These are phyloP conservation scores for Phylloscopus trochiloides DNA, from an alignment of 2,113 vertebrate species.

Conservation along the genomic window DNA sequence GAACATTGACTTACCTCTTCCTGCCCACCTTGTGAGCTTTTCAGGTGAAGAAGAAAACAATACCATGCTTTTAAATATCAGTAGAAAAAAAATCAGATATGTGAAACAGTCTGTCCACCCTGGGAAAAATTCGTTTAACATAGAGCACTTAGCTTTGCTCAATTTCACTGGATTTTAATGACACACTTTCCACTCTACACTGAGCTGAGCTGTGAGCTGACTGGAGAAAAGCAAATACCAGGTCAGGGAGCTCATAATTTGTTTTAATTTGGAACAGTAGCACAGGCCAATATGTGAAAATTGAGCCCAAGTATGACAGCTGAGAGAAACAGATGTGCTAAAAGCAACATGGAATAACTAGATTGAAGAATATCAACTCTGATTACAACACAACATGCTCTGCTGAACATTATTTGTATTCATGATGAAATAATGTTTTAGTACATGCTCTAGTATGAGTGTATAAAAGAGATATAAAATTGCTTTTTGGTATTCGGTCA, in stretches of 20 bases:
- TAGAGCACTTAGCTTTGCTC: background rate
- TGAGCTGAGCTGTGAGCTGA: background rate
- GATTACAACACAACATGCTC: background rate
- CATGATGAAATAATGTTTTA: background rate
- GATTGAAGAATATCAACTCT: background rate
- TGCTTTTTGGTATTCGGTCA: background rate
- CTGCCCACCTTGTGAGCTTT: background rate
- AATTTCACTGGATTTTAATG: background rate
- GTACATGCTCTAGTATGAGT: accelerated
- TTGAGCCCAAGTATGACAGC: background rate
- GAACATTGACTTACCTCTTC: background rate
- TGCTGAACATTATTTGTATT: background rate
- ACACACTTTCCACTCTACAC: accelerated
- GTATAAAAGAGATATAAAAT: background rate
- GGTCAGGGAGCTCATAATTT: background rate
- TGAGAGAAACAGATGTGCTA: background rate
- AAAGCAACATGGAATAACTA: background rate
- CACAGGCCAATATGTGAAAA: background rate
- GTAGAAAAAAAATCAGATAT: background rate
- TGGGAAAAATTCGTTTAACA: background rate
- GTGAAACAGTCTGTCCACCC: background rate
- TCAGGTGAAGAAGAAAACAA: background rate
- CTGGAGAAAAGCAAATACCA: background rate
- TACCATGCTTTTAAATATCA: background rate
- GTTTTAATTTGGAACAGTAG: background rate